A percentile compares a stretch with the other conserved stretches of the same genome.
phyloP scores from a whole-genome alignment of 2,797 vertebrate genomes.

The Bradypodion pumilum region DNA sequence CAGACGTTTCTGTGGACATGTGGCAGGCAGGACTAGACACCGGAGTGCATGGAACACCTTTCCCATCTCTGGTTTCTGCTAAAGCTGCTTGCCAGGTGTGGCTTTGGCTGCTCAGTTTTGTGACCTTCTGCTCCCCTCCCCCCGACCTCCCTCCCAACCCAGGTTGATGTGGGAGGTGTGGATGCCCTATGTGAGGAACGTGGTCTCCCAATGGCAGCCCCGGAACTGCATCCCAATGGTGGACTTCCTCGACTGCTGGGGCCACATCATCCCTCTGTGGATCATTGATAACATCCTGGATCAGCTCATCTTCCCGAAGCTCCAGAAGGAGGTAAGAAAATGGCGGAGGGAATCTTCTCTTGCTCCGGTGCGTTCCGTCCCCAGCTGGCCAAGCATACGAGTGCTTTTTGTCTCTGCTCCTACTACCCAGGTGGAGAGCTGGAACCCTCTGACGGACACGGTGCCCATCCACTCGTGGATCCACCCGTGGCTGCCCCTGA shows the following conservation, averaged over 20 bases:
- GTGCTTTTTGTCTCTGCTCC: background rate
- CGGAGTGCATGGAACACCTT: too few relatives aligned
- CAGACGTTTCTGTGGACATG: too few relatives aligned
- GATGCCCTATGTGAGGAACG: slow-evolving; percentile 88
- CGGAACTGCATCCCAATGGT: slow-evolving; percentile 92
- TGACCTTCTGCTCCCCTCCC: background rate
- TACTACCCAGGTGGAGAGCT: slow-evolving; percentile 88
- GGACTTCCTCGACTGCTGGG: slow-evolving; percentile 94
- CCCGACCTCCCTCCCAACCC: background rate
- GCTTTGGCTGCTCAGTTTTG: background rate
- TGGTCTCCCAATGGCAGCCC: slow-evolving; percentile 90
- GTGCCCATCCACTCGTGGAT: slow-evolving; percentile 98
- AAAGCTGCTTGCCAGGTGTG: background rate
- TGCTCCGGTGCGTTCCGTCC: too few relatives aligned
- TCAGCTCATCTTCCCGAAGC: slow-evolving; percentile 93
- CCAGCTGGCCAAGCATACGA: too few relatives aligned
- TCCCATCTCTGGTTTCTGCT: too few relatives aligned
- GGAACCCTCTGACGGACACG: slow-evolving; percentile 96
- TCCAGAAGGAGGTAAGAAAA: slow-evolving; percentile 91
- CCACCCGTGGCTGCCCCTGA: slow-evolving; percentile 95
- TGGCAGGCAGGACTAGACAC: too few relatives aligned
- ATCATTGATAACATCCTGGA: slow-evolving; percentile 92
- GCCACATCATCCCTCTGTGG: slow-evolving; percentile 89
- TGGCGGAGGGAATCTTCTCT: too few relatives aligned
- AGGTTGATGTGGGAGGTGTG: slow-evolving; percentile 97